Evolutionary conservation across 2,113 vertebrate genomes (phyloP).

Genomic region (Dasyprocta punctata): DNA sequence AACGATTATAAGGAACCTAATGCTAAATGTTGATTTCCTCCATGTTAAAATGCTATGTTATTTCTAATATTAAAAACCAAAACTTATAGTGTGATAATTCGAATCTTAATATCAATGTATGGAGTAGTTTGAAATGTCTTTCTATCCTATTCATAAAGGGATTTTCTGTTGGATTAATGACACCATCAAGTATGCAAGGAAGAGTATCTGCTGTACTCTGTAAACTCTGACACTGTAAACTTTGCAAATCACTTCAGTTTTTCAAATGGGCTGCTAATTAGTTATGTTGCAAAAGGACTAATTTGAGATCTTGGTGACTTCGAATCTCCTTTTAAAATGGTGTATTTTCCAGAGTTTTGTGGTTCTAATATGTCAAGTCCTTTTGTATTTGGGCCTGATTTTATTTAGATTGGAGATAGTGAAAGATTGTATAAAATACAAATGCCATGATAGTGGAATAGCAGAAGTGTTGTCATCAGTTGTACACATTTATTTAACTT

Average conservation of each 20-base stretch:
- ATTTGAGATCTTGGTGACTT: neutral
- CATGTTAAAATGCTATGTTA: neutral
- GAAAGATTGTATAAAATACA: neutral
- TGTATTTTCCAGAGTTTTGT: neutral
- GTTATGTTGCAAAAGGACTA: neutral
- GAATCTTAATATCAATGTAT: neutral
- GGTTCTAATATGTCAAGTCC: neutral
- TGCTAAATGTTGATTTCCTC: neutral
- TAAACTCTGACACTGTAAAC: neutral
- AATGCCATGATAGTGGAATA: neutral
- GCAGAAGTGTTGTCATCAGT: neutral
- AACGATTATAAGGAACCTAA: neutral
- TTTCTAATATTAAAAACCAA: constrained; percentile 20
- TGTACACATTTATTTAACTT: neutral
- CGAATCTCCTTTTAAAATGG: neutral
- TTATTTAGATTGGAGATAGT: neutral
- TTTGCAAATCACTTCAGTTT: neutral
- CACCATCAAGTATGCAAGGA: neutral
- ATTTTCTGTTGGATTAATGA: neutral
- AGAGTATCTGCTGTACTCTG: neutral
- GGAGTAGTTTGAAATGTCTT: neutral
- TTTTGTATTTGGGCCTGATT: neutral
- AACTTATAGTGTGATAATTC: neutral
- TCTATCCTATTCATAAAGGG: neutral
- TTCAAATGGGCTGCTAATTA: neutral